Evolutionary conservation across 2,797 vertebrate species (phyloP).

Genomic region (Adelosebastes latens): DNA sequence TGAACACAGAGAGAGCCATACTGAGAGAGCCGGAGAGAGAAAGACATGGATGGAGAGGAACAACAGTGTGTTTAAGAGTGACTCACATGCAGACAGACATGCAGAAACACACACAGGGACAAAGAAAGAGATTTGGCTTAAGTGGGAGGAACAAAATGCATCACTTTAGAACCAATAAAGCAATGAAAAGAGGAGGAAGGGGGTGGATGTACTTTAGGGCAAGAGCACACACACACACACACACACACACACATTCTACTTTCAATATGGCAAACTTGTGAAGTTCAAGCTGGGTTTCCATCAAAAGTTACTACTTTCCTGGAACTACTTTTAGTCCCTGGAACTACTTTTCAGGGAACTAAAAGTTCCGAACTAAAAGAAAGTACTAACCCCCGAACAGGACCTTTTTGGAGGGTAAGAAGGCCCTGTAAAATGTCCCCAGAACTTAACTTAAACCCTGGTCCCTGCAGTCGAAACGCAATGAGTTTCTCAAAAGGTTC

Average conservation of each 20-base stretch:
- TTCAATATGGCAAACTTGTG: slow-evolving; percentile 3
- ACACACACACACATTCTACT: neutral
- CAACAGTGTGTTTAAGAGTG: slow-evolving; percentile 45
- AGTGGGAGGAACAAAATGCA: slow-evolving; percentile 43
- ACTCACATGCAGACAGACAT: slow-evolving; percentile 49
- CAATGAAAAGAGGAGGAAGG: slow-evolving; percentile 32
- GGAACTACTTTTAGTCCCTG: too few relatives aligned
- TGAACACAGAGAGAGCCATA: slow-evolving; percentile 45
- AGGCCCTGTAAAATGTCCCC: too few relatives aligned
- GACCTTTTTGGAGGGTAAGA: too few relatives aligned
- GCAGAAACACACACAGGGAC: slow-evolving; percentile 44
- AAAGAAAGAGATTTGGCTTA: slow-evolving; percentile 47
- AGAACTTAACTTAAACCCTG: too few relatives aligned
- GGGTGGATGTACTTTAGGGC: slow-evolving; percentile 19
- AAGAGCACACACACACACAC: neutral
- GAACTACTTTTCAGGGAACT: too few relatives aligned
- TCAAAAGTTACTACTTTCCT: too few relatives aligned
- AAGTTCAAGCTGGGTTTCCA: neutral
- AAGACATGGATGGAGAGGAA: slow-evolving; percentile 20
- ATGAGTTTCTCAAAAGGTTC: too few relatives aligned
- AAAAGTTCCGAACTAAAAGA: too few relatives aligned
- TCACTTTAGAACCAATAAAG: slow-evolving; percentile 45
- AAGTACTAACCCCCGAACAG: too few relatives aligned
- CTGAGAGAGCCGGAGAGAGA: slow-evolving; percentile 20
- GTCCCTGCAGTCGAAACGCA: too few relatives aligned